phyloP scores from a whole-genome alignment of 2,888 invertebrate species.

The Cryptops parisi region DNA sequence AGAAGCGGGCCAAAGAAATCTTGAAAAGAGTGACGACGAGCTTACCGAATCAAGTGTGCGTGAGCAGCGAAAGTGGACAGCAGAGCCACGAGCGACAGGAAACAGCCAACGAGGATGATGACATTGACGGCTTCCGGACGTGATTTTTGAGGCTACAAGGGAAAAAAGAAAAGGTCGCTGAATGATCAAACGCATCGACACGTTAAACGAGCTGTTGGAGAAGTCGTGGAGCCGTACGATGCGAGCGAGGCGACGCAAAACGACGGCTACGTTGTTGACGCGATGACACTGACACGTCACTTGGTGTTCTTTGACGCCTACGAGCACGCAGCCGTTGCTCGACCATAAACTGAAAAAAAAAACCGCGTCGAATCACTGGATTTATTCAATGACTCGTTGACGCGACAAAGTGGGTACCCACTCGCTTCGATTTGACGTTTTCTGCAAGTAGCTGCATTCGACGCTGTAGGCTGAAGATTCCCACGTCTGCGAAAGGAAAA shows the following conservation, averaged over 20 bases:
- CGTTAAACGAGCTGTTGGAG: too few relatives aligned
- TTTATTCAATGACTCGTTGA: too few relatives aligned
- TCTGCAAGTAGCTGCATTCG: conserved; percentile 10
- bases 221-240: conserved; percentile 7
- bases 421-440: conserved; percentile 13
- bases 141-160: not conserved
- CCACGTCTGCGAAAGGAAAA: conserved; percentile 1
- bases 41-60: conserved; percentile 15
- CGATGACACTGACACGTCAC: conserved; percentile 16
- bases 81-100: conserved; percentile 12
- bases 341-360: conserved; percentile 14
- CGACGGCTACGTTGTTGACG: conserved; percentile 15
- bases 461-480: conserved; percentile 3
- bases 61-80: conserved; percentile 13
- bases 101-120: conserved; percentile 15
- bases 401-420: too few relatives aligned
- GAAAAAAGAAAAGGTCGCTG: too few relatives aligned
- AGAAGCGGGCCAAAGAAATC: not conserved
- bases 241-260: conserved; percentile 5
- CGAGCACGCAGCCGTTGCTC: conserved; percentile 10
- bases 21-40: not conserved
- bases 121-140: conserved; percentile 12
- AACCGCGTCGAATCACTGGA: too few relatives aligned
- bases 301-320: not conserved
- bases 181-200: too few relatives aligned